phyloP scores from a whole-genome alignment of 1,140 invertebrate species.

The Nebria ingens region DNA sequence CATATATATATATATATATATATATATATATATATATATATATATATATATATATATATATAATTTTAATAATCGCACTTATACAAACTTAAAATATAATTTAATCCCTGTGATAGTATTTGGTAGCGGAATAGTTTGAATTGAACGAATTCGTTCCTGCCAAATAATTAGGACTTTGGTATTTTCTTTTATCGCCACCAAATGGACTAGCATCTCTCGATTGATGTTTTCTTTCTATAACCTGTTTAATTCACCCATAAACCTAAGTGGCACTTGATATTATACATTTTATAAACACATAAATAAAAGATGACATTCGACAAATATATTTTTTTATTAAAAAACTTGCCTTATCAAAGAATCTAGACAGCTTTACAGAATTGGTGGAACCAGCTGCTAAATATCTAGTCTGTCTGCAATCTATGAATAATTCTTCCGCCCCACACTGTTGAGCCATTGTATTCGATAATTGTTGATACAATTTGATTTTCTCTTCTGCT shows the following conservation, averaged over 20 bases:
- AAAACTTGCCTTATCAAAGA: conserved; percentile 76
- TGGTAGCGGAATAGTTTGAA: conserved; percentile 39
- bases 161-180: not conserved
- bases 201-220: conserved; percentile 37
- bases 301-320: not conserved
- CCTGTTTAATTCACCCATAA: no score
- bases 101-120: conserved; percentile 50
- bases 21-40: no score
- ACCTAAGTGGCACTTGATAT: conserved; percentile 15
- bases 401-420: conserved; percentile 69
- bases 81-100: conserved; percentile 7
- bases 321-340: not conserved
- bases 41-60: no score
- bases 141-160: conserved; percentile 30
- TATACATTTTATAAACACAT: conserved; percentile 14
- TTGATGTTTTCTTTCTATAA: conserved; percentile 63
- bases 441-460: conserved; percentile 77
- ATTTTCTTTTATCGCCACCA: conserved; percentile 39
- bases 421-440: conserved; percentile 85
- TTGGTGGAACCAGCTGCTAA: conserved; percentile 86
- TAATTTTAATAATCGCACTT: no score
- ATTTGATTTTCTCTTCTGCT: conserved; percentile 55
- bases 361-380: conserved; percentile 81
- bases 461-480: conserved; percentile 34
- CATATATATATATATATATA: no score